phyloP scores from a whole-genome alignment of 2,797 vertebrate genomes.

The Geotrypetes seraphini region DNA sequence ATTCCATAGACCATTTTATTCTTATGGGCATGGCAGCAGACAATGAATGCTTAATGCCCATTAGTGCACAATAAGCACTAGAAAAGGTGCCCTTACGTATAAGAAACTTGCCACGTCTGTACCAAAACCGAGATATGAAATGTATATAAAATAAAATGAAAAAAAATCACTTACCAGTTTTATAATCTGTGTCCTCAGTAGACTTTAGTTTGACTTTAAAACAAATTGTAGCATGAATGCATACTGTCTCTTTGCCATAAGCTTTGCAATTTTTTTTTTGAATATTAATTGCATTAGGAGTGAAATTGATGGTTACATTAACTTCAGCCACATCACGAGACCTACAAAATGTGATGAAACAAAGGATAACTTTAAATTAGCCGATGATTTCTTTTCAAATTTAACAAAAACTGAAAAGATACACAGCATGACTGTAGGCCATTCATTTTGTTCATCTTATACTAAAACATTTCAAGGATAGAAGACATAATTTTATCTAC shows the following conservation, averaged over 20 bases:
- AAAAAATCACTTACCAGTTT: slow-evolving; percentile 41
- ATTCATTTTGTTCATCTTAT: too few relatives aligned
- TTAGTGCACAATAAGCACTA: too few relatives aligned
- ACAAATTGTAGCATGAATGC: slow-evolving; percentile 67
- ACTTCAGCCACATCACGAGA: slow-evolving; percentile 89
- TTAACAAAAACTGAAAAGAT: neutral
- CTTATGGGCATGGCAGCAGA: too few relatives aligned
- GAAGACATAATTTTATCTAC: too few relatives aligned
- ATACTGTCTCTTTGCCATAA: slow-evolving; percentile 58
- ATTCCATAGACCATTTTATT: too few relatives aligned
- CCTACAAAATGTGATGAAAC: slow-evolving; percentile 41
- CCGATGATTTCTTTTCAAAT: too few relatives aligned
- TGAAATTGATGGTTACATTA: slow-evolving; percentile 69
- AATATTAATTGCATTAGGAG: slow-evolving; percentile 77
- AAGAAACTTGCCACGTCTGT: neutral
- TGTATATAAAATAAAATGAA: too few relatives aligned
- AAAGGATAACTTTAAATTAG: neutral
- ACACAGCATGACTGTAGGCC: too few relatives aligned
- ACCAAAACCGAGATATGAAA: too few relatives aligned
- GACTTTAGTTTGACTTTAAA: slow-evolving; percentile 75
- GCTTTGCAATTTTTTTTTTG: slow-evolving; percentile 73
- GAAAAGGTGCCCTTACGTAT: too few relatives aligned
- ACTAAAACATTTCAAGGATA: too few relatives aligned
- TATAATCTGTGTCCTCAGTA: slow-evolving; percentile 37
- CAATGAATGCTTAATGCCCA: too few relatives aligned